Evolutionary conservation across 2,797 vertebrate species (phyloP), one percentile per base, ranked within the genome.

Genomic region (Staurois parvus): DNA sequence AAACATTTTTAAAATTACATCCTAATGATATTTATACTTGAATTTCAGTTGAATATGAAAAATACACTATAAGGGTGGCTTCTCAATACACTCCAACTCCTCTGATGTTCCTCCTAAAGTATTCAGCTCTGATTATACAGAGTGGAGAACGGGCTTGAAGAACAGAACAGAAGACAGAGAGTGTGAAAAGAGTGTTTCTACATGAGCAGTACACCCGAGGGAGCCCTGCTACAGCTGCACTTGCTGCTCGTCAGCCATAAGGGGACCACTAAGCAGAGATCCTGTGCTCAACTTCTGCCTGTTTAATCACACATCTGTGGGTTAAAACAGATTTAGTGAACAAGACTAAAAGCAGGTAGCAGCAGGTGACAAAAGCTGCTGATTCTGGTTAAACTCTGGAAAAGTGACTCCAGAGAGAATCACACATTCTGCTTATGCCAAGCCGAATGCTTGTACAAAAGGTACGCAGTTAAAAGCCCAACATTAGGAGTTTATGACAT

Each of bases 311-410:
- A 92, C 91, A 92, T 92, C 93, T 91, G 91, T 91, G 92, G 91
- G 90, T 90, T 92, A 89, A 89, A 82, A 89, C 90, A 92, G 92
- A 92, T 88, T 91, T 69, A 92, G 89, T 91, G 91, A 91, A 90
- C 28, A 0, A 0, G 28, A 93, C 87, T 88, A 90, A 88, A 85
- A 85, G 85, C 91, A 92, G 89, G 90, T 91, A 92, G 90, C 92
- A 94, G 93, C 94, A 95, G 94, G 92, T 94, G 93, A 93, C 91
- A 92, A 90, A 92, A 94, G 74, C 88, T 92, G 93, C 93, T 94
- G 94, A 93, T 92, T 93, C 91, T 92, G 91, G 91, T 94, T 92
- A 92, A 91, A 92, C 79, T 81, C 89, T 90, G 90, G 90, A 89
- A 92, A 94, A 92, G 81, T 77, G 89, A 29, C 81, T 88, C 89